These are phyloP conservation scores for Osmoderma eremita DNA, from an alignment of 2,888 invertebrate species.

Conservation along the genomic window DNA sequence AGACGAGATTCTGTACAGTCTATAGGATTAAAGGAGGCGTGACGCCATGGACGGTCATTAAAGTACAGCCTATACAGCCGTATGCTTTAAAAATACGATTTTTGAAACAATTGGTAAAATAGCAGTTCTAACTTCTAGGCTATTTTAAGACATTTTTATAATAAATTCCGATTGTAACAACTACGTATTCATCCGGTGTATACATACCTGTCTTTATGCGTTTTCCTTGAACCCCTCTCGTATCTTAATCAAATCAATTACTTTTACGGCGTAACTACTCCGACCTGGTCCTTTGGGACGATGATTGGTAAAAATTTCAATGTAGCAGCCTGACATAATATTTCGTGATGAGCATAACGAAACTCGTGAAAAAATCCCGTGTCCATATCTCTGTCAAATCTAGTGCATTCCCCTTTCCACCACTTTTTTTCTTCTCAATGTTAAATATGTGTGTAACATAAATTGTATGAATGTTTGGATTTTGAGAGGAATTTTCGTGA, in stretches of 20 bases:
- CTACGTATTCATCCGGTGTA: too few relatives aligned
- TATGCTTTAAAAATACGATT: too few relatives aligned
- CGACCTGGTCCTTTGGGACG: conserved; percentile 16
- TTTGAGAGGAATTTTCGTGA: conserved; percentile 40
- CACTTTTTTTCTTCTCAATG: conserved; percentile 2
- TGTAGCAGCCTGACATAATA: conserved; percentile 22
- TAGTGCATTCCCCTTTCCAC: conserved; percentile 6
- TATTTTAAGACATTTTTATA: too few relatives aligned
- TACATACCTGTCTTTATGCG: not conserved
- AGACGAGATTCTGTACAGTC: too few relatives aligned
- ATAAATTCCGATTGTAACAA: too few relatives aligned
- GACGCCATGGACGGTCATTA: too few relatives aligned
- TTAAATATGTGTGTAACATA: conserved; percentile 21
- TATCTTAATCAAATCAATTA: conserved; percentile 30
- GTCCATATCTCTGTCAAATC: conserved; percentile 33
- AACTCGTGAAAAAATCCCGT: conserved; percentile 29
- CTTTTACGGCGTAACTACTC: conserved; percentile 6
- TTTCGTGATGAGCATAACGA: conserved; percentile 32
- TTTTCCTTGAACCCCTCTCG: conserved; percentile 17
- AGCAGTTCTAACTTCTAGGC: too few relatives aligned
- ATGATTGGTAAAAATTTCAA: conserved; percentile 26
- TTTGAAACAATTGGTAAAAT: too few relatives aligned
- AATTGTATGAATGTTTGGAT: conserved; percentile 37
- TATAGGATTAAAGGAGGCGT: too few relatives aligned
- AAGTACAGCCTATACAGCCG: too few relatives aligned